phyloP scores from a whole-genome alignment of 2,797 vertebrate species.

The Danio aesculapii region DNA sequence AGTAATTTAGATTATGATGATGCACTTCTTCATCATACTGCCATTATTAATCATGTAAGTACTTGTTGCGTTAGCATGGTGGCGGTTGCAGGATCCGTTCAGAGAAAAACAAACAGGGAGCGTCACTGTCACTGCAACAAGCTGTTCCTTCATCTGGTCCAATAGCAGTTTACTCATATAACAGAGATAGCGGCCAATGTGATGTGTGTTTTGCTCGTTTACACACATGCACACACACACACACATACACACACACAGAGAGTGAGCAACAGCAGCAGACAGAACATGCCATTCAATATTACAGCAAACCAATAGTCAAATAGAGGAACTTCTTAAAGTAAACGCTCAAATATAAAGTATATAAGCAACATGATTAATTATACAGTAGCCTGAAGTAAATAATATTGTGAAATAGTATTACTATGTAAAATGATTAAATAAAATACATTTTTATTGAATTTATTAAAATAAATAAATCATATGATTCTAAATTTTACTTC shows the following conservation, averaged over 20 bases:
- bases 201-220: constrained; percentile 21
- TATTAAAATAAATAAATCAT: too few species aligned
- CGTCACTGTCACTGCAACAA: constrained; percentile 58
- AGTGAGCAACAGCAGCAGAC: constrained; percentile 22
- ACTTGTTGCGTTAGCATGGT: constrained; percentile 47
- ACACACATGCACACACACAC: too few species aligned
- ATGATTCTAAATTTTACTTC: too few species aligned
- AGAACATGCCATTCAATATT: not conserved
- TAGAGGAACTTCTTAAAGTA: not conserved
- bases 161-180: constrained; percentile 53
- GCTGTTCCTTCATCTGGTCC: constrained; percentile 62
- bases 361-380: too few species aligned
- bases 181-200: constrained; percentile 18
- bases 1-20: constrained; percentile 53
- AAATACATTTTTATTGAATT: too few species aligned
- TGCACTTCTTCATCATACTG: constrained; percentile 47
- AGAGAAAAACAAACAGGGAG: constrained; percentile 53
- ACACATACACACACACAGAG: not conserved
- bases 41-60: constrained; percentile 52
- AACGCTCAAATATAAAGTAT: too few species aligned
- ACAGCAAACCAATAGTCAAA: too few species aligned
- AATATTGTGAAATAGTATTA: too few species aligned
- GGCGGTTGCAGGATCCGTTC: constrained; percentile 28
- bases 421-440: too few species aligned
- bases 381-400: too few species aligned